These are phyloP conservation scores for Cotesia vestalis DNA, from an alignment of 1,140 invertebrate species.

Conservation along the genomic window DNA sequence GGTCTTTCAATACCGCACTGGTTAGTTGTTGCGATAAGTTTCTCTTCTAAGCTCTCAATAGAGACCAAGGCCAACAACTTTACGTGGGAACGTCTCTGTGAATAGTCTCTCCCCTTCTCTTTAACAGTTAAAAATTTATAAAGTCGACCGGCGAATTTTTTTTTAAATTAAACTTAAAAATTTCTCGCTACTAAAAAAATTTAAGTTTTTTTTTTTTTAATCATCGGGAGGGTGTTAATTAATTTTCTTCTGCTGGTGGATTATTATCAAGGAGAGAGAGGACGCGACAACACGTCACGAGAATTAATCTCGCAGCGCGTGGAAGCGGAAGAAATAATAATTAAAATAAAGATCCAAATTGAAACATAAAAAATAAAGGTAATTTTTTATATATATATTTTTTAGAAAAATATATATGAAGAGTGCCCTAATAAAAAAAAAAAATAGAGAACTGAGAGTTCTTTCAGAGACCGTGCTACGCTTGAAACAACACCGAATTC, in stretches of 20 bases:
- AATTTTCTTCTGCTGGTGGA: constrained; percentile 31
- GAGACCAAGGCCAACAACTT: constrained; percentile 49
- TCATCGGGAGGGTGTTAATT: no score
- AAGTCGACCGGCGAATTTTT: not conserved
- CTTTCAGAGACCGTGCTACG: constrained; percentile 63
- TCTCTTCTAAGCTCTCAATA: constrained; percentile 33
- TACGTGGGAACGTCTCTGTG: constrained; percentile 47
- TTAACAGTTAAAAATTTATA: not conserved
- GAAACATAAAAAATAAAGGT: constrained; percentile 27
- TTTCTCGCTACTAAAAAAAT: no score
- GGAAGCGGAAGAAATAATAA: constrained; percentile 36
- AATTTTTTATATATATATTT: constrained; percentile 29
- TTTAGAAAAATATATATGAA: constrained; percentile 43
- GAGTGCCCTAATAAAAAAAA: constrained; percentile 47
- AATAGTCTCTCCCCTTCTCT: constrained; percentile 13
- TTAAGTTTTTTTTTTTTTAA: no score
- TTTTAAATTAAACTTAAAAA: no score
- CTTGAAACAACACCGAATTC: constrained; percentile 57
- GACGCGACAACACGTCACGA: constrained; percentile 49
- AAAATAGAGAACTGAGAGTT: constrained; percentile 37
- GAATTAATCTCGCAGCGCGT: constrained; percentile 41
- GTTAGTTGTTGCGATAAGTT: constrained; percentile 20
- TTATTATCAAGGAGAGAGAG: constrained; percentile 51
- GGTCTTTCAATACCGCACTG: constrained; percentile 21
- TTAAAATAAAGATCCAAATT: constrained; percentile 33